Conservation (phyloP, 1,140 invertebrate genomes). For the Zeugodacus cucurbitae region DNA sequence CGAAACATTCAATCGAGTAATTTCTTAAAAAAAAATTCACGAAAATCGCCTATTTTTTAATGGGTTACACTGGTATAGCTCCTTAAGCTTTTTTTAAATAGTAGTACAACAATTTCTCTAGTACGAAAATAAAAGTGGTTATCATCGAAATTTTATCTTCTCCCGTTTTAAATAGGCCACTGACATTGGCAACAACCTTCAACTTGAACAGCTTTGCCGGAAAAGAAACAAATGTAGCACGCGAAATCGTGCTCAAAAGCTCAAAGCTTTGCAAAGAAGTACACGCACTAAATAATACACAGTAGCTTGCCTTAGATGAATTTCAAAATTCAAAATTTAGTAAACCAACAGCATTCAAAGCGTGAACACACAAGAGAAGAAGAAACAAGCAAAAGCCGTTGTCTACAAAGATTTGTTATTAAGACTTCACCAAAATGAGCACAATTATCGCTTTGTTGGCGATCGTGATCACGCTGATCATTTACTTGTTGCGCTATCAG, state of each 20-base stretch:
- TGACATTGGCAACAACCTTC: not conserved
- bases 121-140: no score
- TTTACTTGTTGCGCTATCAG: constrained; percentile 29
- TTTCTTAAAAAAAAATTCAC: no score
- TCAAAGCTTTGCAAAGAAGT: not conserved
- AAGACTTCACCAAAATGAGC: not conserved
- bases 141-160: no score
- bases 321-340: not conserved
- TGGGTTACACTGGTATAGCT: no score
- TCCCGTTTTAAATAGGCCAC: no score
- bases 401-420: not conserved
- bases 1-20: no score
- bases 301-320: not conserved
- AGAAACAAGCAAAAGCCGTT: not conserved
- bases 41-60: no score
- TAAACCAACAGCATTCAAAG: not conserved
- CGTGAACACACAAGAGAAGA: not conserved
- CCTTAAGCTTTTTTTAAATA: no score
- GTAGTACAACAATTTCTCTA: no score
- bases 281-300: not conserved
- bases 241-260: not conserved
- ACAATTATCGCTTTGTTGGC: not conserved
- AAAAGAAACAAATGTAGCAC: not conserved
- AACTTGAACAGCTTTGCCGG: not conserved
- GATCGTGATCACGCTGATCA: not conserved